These are phyloP conservation scores for Chaetodon trifascialis DNA, from an alignment of 2,113 vertebrate species.

Conservation along the genomic window DNA sequence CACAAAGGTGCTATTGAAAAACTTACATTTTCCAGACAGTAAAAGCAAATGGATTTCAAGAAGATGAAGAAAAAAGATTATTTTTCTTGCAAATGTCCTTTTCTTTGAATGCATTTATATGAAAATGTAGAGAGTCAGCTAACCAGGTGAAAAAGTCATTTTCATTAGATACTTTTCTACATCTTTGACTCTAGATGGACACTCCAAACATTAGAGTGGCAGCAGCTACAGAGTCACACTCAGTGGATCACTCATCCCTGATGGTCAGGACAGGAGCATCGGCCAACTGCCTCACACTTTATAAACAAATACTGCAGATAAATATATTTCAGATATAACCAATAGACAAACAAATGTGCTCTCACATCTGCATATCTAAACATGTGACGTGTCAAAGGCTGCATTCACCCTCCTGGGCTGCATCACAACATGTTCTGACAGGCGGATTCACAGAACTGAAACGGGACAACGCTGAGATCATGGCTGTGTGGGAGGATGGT, in stretches of 20 bases:
- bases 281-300: conserved; percentile 3
- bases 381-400: conserved; percentile 39
- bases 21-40: neutral
- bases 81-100: neutral
- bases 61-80: neutral
- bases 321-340: conserved; percentile 32
- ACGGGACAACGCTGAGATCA: conserved; percentile 1
- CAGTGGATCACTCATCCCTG: neutral
- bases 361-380: conserved; percentile 32
- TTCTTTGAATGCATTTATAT: neutral
- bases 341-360: neutral
- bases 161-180: neutral
- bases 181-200: neutral
- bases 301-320: conserved; percentile 36
- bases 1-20: neutral
- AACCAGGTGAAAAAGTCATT: neutral
- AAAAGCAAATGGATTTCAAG: neutral
- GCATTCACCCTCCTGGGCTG: conserved; percentile 23
- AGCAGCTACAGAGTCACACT: neutral
- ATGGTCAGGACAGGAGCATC: neutral
- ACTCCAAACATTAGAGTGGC: neutral
- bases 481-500: conserved; percentile 4
- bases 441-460: conserved; percentile 21
- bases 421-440: conserved; percentile 41
- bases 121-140: neutral